A percentile compares a stretch with the other conserved stretches of the same genome.
These are phyloP conservation scores for Sternarchorhynchus goeldii DNA, from an alignment of 2,797 vertebrate genomes.

Conservation along the genomic window DNA sequence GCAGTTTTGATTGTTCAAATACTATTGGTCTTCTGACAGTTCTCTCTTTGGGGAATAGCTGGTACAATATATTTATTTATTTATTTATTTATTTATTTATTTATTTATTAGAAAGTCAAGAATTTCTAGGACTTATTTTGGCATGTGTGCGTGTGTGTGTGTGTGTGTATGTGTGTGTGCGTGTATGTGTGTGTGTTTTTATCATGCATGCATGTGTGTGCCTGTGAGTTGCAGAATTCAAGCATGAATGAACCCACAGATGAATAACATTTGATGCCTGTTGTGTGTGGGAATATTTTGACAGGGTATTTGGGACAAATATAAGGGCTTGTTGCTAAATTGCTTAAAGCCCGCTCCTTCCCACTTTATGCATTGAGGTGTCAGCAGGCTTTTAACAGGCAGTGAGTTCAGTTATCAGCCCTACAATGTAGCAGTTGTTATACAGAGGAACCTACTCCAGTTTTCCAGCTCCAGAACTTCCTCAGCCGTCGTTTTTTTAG, in stretches of 20 bases:
- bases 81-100: background rate
- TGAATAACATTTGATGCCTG: slow-evolving; percentile 29
- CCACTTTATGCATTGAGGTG: slow-evolving; percentile 45
- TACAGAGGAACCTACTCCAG: slow-evolving; percentile 26
- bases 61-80: background rate
- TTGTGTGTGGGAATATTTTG: slow-evolving; percentile 20
- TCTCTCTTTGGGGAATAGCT: slow-evolving; percentile 22
- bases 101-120: slow-evolving; percentile 2
- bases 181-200: too few relatives aligned
- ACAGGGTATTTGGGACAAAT: slow-evolving; percentile 30
- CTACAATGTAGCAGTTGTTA: slow-evolving; percentile 7
- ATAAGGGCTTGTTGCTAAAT: slow-evolving; percentile 39
- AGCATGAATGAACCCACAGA: slow-evolving; percentile 30
- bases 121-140: background rate
- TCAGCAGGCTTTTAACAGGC: slow-evolving; percentile 52
- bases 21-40: slow-evolving; percentile 25
- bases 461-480: slow-evolving; percentile 33
- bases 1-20: slow-evolving; percentile 20
- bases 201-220: background rate
- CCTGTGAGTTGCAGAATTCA: slow-evolving; percentile 16
- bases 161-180: background rate
- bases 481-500: background rate
- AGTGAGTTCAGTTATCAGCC: slow-evolving; percentile 35
- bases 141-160: too few relatives aligned
- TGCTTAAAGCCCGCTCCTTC: slow-evolving; percentile 24